Evolutionary conservation across 2,888 invertebrate species (phyloP), one percentile per base, ranked within the genome.

Genomic region (Agrenia bidenticulata): DNA sequence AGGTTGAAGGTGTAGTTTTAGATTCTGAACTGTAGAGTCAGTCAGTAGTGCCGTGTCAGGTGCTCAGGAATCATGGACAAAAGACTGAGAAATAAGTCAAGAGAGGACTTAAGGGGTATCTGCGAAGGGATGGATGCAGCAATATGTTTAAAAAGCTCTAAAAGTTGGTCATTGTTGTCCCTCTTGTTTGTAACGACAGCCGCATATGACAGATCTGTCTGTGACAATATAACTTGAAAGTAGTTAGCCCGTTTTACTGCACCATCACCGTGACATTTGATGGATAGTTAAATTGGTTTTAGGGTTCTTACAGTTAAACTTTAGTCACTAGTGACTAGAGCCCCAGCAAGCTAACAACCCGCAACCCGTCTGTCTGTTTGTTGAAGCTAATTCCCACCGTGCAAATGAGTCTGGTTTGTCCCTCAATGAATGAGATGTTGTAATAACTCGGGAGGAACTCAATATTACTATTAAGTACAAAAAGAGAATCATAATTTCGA

Each of bases 201-300:
- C 51, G 51, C 51, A 21, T 51, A 23, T 51, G 51, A 51, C 51
- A 51, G 51, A 51, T 51, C 26, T 51, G 51, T 23, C 51, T 51
- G 51, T 51, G 51, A 51, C 51, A 51, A 51, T 51, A 51, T 55
- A 26, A n/a, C 15, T 17, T 17, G 19, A 15, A 49, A 60, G 60
- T 53, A 61, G 61, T 54, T 54, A 54, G 54, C 50, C 26, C 39
- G 54, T 61, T 61, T 61, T 61, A 61, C 54, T 61, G 39, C 50
- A 23, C 21, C 32, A 32, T 55, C 32, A 55, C 27, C 55, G 50
- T 65, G 61, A 65, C 61, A 57, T 57, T 56, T 65, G 65, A 65
- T 65, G 65, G 61, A 65, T 65, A 65, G 65, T 65, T 60, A 65
- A 65, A 65, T 65, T 61, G 65, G 61, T 57, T 65, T 61, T 57